phyloP scores from a whole-genome alignment of 1,140 invertebrate species.

The Ceratosolen fusciceps region DNA sequence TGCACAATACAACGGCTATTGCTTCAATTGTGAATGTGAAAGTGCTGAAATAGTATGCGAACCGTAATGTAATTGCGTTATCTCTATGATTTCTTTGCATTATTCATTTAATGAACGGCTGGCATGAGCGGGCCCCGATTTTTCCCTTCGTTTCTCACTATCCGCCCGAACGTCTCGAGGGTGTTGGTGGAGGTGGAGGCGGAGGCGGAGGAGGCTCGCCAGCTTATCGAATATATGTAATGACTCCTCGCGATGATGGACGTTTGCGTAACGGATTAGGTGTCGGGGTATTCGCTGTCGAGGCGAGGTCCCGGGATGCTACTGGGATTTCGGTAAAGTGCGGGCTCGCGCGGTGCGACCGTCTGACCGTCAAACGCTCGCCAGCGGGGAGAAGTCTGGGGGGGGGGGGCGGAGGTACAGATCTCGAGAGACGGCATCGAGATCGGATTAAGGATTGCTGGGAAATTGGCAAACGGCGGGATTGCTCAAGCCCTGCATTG shows the following conservation, averaged over 20 bases:
- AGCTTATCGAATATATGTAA: not conserved
- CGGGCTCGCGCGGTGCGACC: no score
- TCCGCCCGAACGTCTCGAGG: no score
- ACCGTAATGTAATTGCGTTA: not conserved
- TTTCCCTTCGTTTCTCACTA: not conserved
- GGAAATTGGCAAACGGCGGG: not conserved
- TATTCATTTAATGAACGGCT: not conserved
- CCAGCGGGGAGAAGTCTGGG: not conserved
- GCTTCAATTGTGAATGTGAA: slow-evolving; percentile 33
- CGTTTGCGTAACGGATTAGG: no score
- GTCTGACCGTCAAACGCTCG: no score
- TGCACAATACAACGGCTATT: not conserved
- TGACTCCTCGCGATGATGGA: no score
- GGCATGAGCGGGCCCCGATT: not conserved
- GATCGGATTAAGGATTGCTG: not conserved
- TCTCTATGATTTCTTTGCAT: not conserved
- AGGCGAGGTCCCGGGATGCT: no score
- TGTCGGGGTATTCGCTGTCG: no score
- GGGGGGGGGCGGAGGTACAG: not conserved
- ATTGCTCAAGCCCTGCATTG: not conserved
- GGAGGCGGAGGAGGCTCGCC: no score
- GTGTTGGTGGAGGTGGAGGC: no score
- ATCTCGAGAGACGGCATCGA: not conserved
- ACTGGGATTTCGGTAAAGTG: not conserved
- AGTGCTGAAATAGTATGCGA: slow-evolving; percentile 4